Conservation (phyloP, 2,888 invertebrate species). For the Acheta domesticus region DNA sequence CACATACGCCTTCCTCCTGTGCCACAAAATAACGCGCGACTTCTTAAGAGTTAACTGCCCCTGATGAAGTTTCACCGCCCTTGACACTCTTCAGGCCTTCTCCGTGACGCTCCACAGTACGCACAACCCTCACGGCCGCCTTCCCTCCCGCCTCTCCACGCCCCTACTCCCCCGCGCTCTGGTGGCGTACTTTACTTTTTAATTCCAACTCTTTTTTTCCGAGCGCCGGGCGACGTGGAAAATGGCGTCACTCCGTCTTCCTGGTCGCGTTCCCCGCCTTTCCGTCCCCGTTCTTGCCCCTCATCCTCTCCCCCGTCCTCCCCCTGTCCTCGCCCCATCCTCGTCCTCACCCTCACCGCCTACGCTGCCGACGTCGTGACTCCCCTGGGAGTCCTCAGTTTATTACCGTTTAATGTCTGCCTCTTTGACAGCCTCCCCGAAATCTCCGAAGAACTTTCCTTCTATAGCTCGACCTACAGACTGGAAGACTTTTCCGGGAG, state of each 20-base stretch:
- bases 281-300: background rate
- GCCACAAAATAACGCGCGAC: no score
- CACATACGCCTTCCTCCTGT: no score
- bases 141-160: background rate
- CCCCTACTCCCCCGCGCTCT: background rate
- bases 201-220: constrained; percentile 6
- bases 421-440: constrained; percentile 1
- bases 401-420: constrained; percentile 18
- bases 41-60: no score
- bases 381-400: background rate
- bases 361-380: background rate
- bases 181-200: background rate
- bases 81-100: no score
- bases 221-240: background rate
- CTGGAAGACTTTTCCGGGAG: background rate
- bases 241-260: constrained; percentile 18
- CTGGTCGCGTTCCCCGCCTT: background rate
- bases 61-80: no score
- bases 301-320: background rate
- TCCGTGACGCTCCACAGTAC: no score
- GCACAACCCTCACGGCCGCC: no score
- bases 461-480: background rate
- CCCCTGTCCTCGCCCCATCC: no score
- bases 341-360: background rate
- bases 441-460: constrained; percentile 9